These are phyloP conservation scores for Todus mexicanus DNA, from an alignment of 2,797 vertebrate genomes.

Conservation along the genomic window DNA sequence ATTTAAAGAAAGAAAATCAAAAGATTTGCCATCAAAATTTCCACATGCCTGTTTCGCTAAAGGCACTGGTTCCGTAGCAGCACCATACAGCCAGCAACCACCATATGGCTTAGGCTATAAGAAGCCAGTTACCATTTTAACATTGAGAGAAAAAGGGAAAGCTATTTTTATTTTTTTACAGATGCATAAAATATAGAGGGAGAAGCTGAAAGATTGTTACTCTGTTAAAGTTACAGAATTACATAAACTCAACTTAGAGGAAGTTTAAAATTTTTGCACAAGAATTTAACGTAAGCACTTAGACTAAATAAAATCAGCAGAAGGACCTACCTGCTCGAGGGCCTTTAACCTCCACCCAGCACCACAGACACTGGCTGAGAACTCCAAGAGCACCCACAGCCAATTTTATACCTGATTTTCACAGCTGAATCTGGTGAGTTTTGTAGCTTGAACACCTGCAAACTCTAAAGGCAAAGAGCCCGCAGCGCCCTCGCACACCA, in stretches of 20 bases:
- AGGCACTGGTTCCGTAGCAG: neutral
- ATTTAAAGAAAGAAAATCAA: neutral
- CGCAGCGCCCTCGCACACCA: neutral
- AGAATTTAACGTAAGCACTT: neutral
- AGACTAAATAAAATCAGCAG: neutral
- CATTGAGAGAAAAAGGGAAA: neutral
- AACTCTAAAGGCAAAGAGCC: neutral
- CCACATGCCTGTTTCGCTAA: neutral
- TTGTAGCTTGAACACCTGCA: neutral
- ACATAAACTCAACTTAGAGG: neutral
- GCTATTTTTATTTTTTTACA: neutral
- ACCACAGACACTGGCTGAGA: neutral
- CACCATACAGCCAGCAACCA: neutral
- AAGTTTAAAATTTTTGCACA: neutral
- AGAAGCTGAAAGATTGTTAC: neutral
- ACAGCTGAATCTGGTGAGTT: neutral
- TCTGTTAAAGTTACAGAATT: neutral
- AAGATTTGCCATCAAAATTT: neutral
- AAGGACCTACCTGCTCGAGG: neutral
- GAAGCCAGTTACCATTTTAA: neutral
- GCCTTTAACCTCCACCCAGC: neutral
- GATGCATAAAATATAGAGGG: neutral
- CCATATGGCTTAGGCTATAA: neutral
- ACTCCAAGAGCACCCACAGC: fast-evolving
- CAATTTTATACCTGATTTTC: neutral